Conservation (phyloP, 1,140 invertebrate species). For the Aricia agestis region DNA sequence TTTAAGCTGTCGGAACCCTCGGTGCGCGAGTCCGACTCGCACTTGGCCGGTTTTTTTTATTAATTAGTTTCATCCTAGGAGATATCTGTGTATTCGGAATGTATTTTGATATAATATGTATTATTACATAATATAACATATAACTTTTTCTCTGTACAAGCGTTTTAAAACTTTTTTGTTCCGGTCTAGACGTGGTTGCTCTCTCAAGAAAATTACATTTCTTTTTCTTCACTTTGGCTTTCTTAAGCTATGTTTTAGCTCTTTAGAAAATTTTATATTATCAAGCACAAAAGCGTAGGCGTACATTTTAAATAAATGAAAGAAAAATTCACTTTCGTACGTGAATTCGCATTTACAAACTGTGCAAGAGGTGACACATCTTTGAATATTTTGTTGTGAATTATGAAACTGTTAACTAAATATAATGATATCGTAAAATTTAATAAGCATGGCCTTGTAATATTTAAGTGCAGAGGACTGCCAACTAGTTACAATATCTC, state of each 20-base stretch:
- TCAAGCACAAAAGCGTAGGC: neutral
- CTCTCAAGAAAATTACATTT: slow-evolving; percentile 62
- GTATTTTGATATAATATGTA: too few species aligned
- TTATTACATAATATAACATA: too few species aligned
- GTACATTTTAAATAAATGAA: neutral
- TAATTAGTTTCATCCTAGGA: too few species aligned
- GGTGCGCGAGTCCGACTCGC: too few species aligned
- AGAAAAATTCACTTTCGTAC: neutral
- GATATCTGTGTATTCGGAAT: too few species aligned
- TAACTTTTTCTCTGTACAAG: too few species aligned
- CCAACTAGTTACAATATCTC: slow-evolving; percentile 15
- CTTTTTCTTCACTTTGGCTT: slow-evolving; percentile 63
- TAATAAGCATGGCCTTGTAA: slow-evolving; percentile 14
- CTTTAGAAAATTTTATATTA: slow-evolving; percentile 22
- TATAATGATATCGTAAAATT: slow-evolving; percentile 10
- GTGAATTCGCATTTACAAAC: too few species aligned
- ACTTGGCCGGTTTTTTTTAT: too few species aligned
- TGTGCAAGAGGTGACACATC: too few species aligned
- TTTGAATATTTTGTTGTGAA: neutral
- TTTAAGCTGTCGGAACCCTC: too few species aligned
- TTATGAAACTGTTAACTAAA: slow-evolving; percentile 5
- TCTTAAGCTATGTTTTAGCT: slow-evolving; percentile 70
- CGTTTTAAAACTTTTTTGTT: slow-evolving; percentile 23
- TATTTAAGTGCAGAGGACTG: slow-evolving; percentile 15
- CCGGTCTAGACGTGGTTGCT: slow-evolving; percentile 33